Evolutionary conservation across 2,888 invertebrate species (phyloP), one percentile per base, ranked within the genome.

Genomic region (Macropis europaea): DNA sequence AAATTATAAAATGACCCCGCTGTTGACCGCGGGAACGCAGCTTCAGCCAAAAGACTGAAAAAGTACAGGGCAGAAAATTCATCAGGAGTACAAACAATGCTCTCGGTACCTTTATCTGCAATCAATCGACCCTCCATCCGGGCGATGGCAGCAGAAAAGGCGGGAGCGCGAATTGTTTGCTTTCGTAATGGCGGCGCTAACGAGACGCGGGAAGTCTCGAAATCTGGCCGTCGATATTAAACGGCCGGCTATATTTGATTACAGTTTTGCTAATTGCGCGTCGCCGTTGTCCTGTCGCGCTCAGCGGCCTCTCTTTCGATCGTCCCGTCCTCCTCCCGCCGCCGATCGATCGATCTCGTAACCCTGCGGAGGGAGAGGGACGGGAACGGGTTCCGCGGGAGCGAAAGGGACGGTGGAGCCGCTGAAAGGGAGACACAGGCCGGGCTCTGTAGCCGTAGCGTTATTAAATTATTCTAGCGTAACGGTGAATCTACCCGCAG

Each of bases 401-500:
- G 53, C 66, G 45, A 11, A 15, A 13, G 19, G 17, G 17, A 22
- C 34, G 45, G 22, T 5, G 42, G 17, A 22, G 9, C 13, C 17
- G 9, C 32, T 6, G 38, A 34, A 11, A 36, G 19, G 40, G 60
- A 45, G 52, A 36, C 28, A 43, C 40, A 17, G 9, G 17, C 7
- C 32, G n/a, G 34, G 28, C 6, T 38, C 36, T 22, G 42, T 28
- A 50, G 30, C 38, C 36, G 45, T n/a, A 52, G 30, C 81, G 79
- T 85, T 84, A 84, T 85, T 81, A 84, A 86, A 86, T 85, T 84
- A 83, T 86, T 85, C 74, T 75, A 76, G 81, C 81, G 71, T 79
- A 69, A 80, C 72, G 76, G 57, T 69, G 77, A 78, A 80, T 78
- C 78, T 78, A 76, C 53, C 73, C 78, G 78, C 77, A 61, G 82